Conservation (phyloP, 2,797 vertebrate genomes). For the Leptoclinus maculatus region DNA sequence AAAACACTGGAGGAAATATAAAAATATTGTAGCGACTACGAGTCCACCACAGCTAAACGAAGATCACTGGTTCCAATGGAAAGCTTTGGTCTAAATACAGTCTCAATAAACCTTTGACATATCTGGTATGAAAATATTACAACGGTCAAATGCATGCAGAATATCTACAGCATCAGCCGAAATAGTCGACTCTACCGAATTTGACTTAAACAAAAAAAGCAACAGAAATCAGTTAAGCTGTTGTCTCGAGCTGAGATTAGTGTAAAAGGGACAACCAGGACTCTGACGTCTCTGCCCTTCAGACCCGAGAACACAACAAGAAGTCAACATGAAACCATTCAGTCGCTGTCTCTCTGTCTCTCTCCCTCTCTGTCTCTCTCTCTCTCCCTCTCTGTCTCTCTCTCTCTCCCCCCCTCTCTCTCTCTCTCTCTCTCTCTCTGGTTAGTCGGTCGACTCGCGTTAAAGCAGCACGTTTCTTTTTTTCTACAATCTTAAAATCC, state of each 20-base stretch:
- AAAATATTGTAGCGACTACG: neutral
- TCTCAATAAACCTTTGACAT: neutral
- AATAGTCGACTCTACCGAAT: neutral
- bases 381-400: no score
- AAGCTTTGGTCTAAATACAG: neutral
- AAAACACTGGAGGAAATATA: neutral
- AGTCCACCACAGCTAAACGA: neutral
- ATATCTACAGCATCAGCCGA: neutral
- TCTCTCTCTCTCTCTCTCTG: neutral
- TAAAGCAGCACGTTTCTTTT: conserved; percentile 51
- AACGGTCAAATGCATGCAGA: neutral
- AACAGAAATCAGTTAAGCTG: neutral
- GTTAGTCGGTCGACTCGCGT: conserved; percentile 18
- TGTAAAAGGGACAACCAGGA: conserved; percentile 7
- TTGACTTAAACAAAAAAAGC: neutral
- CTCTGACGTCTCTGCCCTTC: conserved; percentile 34
- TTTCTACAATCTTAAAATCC: conserved; percentile 43
- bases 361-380: no score
- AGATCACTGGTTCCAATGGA: neutral
- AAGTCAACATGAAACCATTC: conserved; percentile 30
- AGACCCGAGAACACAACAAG: neutral
- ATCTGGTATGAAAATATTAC: neutral
- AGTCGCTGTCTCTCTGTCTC: conserved; percentile 25
- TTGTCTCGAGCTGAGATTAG: neutral
- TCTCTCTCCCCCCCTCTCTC: neutral